Conservation (phyloP, 2,888 invertebrate species). For the Pilophorus perplexus region DNA sequence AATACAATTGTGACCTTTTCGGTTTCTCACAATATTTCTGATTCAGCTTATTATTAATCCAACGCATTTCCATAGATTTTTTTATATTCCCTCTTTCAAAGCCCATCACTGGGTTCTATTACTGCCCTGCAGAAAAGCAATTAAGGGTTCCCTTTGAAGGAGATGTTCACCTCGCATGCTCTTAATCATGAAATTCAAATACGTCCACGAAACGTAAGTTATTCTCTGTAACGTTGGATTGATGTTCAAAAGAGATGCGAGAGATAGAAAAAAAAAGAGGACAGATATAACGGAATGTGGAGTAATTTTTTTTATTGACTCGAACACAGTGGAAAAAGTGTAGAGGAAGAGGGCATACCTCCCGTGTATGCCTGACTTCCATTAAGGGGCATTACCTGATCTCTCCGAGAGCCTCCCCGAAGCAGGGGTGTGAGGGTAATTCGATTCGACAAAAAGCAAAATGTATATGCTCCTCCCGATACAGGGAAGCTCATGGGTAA, state of each 20-base stretch:
- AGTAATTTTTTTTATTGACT: conserved; percentile 31
- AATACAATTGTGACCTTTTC: too few species aligned
- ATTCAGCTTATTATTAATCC: too few species aligned
- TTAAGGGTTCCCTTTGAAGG: conserved; percentile 12
- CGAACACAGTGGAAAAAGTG: not conserved
- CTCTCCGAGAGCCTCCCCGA: conserved; percentile 19
- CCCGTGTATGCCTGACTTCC: conserved; percentile 34
- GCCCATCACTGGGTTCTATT: not conserved
- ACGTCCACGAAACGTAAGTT: not conserved
- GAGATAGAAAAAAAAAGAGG: conserved; percentile 20
- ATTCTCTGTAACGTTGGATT: conserved; percentile 34
- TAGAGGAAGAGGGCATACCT: not conserved
- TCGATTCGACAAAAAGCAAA: conserved; percentile 40
- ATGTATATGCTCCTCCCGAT: conserved; percentile 22
- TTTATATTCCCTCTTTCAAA: not conserved
- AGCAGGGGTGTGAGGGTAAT: conserved; percentile 21
- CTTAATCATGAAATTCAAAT: conserved; percentile 38
- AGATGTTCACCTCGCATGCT: not conserved
- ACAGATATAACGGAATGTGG: conserved; percentile 26
- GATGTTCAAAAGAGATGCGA: too few species aligned
- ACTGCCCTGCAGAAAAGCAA: not conserved
- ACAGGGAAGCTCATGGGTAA: not conserved
- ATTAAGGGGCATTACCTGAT: conserved; percentile 41
- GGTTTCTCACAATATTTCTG: too few species aligned
- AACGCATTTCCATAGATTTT: too few species aligned